Evolutionary conservation across 1,140 invertebrate genomes (phyloP).

Genomic region (Luehdorfia chinensis): DNA sequence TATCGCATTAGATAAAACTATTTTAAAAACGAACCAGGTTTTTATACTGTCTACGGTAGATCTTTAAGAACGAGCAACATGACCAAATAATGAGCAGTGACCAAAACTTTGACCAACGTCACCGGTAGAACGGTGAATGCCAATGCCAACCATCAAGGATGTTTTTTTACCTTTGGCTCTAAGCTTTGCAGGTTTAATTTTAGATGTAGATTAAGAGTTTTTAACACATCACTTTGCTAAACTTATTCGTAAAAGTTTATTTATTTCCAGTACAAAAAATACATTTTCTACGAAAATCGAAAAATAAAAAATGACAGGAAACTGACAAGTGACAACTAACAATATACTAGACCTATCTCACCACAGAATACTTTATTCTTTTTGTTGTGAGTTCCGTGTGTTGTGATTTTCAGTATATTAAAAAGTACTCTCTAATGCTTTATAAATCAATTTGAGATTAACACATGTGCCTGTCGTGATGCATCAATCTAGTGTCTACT

Average conservation of each 20-base stretch:
- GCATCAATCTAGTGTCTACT: no score
- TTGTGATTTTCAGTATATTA: no score
- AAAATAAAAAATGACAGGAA: neutral
- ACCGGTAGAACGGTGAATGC: slow-evolving; percentile 12
- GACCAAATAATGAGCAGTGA: no score
- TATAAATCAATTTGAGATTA: no score
- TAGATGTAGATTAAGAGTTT: neutral
- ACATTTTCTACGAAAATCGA: neutral
- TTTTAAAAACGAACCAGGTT: no score
- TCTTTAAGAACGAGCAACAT: neutral
- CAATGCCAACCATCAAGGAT: slow-evolving; percentile 10
- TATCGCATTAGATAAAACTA: neutral
- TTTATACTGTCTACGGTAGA: neutral
- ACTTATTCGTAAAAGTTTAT: neutral
- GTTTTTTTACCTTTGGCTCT: neutral
- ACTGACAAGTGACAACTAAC: no score
- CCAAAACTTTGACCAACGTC: slow-evolving; percentile 11
- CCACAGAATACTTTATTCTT: no score
- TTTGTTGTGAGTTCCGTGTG: no score
- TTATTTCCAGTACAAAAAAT: neutral
- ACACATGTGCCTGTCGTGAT: no score
- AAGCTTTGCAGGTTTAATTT: neutral
- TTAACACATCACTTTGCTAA: neutral
- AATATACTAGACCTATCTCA: no score
- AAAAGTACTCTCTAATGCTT: no score